Percentiles rank a stretch among this genome's conserved stretches.
Conservation (phyloP, 2,797 vertebrate species). For the Coluber constrictor region DNA sequence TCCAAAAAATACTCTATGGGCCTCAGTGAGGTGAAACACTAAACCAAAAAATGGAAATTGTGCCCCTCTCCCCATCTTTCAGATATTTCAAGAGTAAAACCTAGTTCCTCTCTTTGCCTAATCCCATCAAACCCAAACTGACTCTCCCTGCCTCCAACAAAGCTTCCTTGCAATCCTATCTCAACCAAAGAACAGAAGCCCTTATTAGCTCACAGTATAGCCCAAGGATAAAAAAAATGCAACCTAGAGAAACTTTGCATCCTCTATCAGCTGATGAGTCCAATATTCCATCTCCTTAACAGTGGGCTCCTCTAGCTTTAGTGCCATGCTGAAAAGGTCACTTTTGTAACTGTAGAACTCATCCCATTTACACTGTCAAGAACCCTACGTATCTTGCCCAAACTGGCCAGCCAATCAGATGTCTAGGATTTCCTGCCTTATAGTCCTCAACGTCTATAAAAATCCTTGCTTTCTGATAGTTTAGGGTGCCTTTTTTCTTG, state of each 20-base stretch:
- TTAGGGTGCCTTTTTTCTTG: not conserved
- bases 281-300: not conserved
- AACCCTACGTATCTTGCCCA: not conserved
- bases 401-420: not conserved
- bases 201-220: not conserved
- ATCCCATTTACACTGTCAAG: not conserved
- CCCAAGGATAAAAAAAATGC: not conserved
- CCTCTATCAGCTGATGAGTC: not conserved
- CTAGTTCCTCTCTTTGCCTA: not conserved
- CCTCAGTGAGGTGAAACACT: not conserved
- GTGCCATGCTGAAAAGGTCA: not conserved
- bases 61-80: not conserved
- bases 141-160: not conserved
- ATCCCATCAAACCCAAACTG: not conserved
- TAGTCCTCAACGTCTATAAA: not conserved
- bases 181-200: not conserved
- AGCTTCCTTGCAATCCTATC: not conserved
- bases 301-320: not conserved
- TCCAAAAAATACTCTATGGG: not conserved
- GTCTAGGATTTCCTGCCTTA: not conserved
- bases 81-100: not conserved
- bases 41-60: not conserved
- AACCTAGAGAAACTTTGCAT: not conserved
- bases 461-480: not conserved
- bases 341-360: not conserved